phyloP scores from a whole-genome alignment of 2,888 invertebrate genomes.

The Pediacus dermestoides region DNA sequence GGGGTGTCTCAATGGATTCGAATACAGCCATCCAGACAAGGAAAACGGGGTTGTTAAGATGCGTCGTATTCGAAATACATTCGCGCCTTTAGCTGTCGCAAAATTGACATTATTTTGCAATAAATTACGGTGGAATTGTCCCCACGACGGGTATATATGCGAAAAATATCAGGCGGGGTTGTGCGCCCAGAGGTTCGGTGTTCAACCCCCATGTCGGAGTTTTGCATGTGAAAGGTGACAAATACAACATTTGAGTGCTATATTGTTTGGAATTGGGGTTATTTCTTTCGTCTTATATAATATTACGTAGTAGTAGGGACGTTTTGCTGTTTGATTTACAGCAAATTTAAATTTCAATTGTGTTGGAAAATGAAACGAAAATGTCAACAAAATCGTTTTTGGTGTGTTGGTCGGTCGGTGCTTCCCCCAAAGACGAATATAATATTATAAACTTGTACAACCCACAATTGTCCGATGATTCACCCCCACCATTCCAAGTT shows the following conservation, averaged over 20 bases:
- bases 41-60: background rate
- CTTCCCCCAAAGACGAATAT: too few species aligned
- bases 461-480: slow-evolving; percentile 4
- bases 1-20: slow-evolving; percentile 18
- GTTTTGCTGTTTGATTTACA: slow-evolving; percentile 17
- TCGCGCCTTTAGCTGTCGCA: slow-evolving; percentile 29
- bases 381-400: slow-evolving; percentile 17
- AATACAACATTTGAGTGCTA: slow-evolving; percentile 45
- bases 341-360: slow-evolving; percentile 24
- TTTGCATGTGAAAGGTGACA: slow-evolving; percentile 47
- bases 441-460: too few species aligned
- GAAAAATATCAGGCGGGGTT: slow-evolving; percentile 39
- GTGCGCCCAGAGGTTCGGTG: slow-evolving; percentile 23
- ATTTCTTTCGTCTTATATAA: slow-evolving; percentile 11
- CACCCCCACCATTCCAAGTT: background rate
- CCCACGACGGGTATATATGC: slow-evolving; percentile 44
- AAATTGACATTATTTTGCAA: slow-evolving; percentile 49
- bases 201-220: slow-evolving; percentile 30
- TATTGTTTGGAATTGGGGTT: slow-evolving; percentile 43
- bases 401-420: too few species aligned
- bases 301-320: too few species aligned
- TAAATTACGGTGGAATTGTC: slow-evolving; percentile 46
- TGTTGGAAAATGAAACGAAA: slow-evolving; percentile 21
- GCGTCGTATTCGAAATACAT: slow-evolving; percentile 23
- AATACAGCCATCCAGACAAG: too few species aligned